Evolutionary conservation across 2,797 vertebrate genomes (phyloP), one percentile per base, ranked within the genome.

Genomic region (Neostethus bicornis): DNA sequence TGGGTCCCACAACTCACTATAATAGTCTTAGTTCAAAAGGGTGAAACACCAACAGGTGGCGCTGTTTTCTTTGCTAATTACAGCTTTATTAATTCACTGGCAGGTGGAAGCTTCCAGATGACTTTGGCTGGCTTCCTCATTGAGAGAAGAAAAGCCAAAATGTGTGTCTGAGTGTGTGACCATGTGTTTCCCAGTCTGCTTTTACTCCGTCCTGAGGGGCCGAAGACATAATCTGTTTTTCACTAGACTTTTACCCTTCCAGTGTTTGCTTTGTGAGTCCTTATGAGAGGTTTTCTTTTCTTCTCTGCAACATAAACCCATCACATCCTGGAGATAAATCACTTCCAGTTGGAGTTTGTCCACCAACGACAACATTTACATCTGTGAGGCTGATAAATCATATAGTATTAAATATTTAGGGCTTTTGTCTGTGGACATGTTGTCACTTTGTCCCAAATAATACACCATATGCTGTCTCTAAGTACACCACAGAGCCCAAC

Each of bases 51-150:
- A 88, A 88, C 90, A 93, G 92, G 90, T 88, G 89, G 86, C 79
- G 81, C 89, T 88, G 86, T 90, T 89, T 88, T 90, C 86, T 87
- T 81, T 84, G 66, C 78, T 89, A 90, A 90, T 91, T 87, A 81
- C 35, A 21, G 63, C 74, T 86, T 88, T 84, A 84, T 87, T 86
- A 88, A 80, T 85, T 84, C 70, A 75, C 73, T 91, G 90, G 90
- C 87, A 85, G 75, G 77, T 73, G 48, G 53, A 62, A 44, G 80
- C 67, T 79, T 87, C 75, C 85, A 87, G 83, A 89, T 87, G 79
- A 83, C 84, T 87, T 87, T 89, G 83, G 81, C 83, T 71, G 62
- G 71, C 74, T 68, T 76, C 54, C 37, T 71, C 51, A 45, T 66
- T 73, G 45, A 45, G 48, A 76, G 80, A 71, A 84, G 70, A 34